phyloP scores from a whole-genome alignment of 2,888 invertebrate species.

The Endomychus coccineus region DNA sequence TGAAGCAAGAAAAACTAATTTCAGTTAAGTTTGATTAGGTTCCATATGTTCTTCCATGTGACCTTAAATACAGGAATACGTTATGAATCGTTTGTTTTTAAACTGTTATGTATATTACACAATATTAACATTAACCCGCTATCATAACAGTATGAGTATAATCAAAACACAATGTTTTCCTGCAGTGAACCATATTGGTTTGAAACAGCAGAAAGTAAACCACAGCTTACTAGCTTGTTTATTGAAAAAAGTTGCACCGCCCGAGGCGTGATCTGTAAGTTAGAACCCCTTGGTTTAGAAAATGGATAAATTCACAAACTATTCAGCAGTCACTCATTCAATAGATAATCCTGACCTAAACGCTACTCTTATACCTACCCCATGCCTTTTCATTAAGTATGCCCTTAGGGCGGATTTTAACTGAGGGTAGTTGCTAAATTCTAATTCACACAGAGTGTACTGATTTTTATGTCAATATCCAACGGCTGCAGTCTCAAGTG shows the following conservation, averaged over 20 bases:
- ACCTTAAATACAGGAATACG: too few relatives aligned
- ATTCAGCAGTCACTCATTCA: slow-evolving; percentile 16
- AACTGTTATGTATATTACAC: too few relatives aligned
- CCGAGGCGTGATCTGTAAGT: slow-evolving; percentile 10
- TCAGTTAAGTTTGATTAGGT: too few relatives aligned
- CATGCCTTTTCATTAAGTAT: slow-evolving; percentile 13
- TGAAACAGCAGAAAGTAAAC: slow-evolving; percentile 15
- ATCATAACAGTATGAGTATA: too few relatives aligned
- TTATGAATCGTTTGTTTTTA: too few relatives aligned
- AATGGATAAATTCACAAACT: slow-evolving; percentile 5
- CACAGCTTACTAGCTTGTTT: slow-evolving; percentile 9
- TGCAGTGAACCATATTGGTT: too few relatives aligned
- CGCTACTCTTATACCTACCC: slow-evolving; percentile 11
- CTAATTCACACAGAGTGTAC: slow-evolving; percentile 10
- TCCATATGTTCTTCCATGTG: too few relatives aligned
- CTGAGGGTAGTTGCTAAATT: slow-evolving; percentile 9
- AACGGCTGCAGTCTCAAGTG: slow-evolving; percentile 11
- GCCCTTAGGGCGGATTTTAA: slow-evolving; percentile 9
- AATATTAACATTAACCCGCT: too few relatives aligned
- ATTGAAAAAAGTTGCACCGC: slow-evolving; percentile 15
- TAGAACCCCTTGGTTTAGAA: slow-evolving; percentile 3
- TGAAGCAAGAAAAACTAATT: too few relatives aligned
- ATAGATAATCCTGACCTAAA: slow-evolving; percentile 16
- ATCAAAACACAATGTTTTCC: too few relatives aligned
- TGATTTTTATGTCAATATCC: slow-evolving; percentile 17